Base-by-base conservation (phyloP, 2,797 vertebrate genomes). In the Lagocephalus sceleratus region DNA sequence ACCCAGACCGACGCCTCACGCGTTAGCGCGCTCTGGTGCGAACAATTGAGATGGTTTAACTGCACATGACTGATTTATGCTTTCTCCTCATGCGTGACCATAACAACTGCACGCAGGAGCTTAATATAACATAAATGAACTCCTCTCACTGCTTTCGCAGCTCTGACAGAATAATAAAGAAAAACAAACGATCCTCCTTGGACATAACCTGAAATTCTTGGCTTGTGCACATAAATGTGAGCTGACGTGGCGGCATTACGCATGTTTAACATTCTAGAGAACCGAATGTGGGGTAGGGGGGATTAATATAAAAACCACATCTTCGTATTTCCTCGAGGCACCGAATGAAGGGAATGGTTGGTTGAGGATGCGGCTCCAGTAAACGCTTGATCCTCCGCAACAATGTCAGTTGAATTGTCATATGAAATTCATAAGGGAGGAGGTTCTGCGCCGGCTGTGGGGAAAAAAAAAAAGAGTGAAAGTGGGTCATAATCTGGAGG, bases 401-500 rank as follows among this genome's bases (percentile, higher is more conserved):
- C 58, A 41, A 62, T 71, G 59, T 73, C 76, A 79, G 54, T 57
- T 57, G 65, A 53, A 38, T 62, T 58, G 20, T 66, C 57, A 77
- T 81, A 42, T 70, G 66, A 67, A 77, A 81, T 82, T 76, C 49
- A 80, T 76, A 67, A 73, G 48, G 60, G 54, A 72, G 68, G 72
- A 60, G 61, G 73, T 49, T 58, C 58, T 64, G 32, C 41, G 44
- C 41, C 60, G 42, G 54, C 51, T 59, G 57, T 40, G 38, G 44
- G 53, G 26, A 29, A 29, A 29, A 29, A 25, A 25, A 25, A 25
- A 39, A 39, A 39, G 50, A 68, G 25, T 23, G 41, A 59, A 84
- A 84, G 61, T 86, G 69, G 83, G 83, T 86, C 83, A 86, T 61
- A 63, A 57, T 64, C 39, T 65, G 22, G 59, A 64, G 67, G 51